Base-by-base conservation (phyloP, 2,888 invertebrate genomes). In the Nemapogon koenigi region DNA sequence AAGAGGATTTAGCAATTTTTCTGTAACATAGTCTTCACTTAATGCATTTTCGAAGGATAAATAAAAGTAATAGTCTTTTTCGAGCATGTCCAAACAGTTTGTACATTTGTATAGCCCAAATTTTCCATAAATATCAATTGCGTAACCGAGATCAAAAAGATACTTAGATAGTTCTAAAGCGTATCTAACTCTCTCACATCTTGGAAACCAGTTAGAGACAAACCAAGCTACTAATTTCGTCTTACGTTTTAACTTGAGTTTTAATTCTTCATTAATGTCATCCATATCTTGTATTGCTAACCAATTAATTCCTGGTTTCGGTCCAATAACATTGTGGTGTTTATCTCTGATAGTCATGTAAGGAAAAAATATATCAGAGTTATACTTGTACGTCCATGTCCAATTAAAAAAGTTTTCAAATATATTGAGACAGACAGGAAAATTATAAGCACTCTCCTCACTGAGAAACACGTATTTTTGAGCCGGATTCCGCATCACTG, bases 331-430 rank as follows among this genome's bases (percentile, higher is more conserved):
- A 13, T 51, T 50, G 3, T 55, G 50, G 17, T 49, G 50, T 2
- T 46, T 40, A 43, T 72, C 61, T 44, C 45, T 52, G 8, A 73
- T 45, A 2, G 47, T 46, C 7, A 67, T 47, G 39, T 70, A 69
- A 6, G 57, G 56, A 70, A 70, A 72, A 7, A 58, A 38, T 2
- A 56, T 52, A 43, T 70, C 66, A 2, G 70, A 67, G 43, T 67
- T 52, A 2, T 67, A 42, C 49, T 57, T 63, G 38, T 71, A 71
- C 0, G 71, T 71, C 71, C 70, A 71, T n/a, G 72, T 71, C 70
- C 68, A 70, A 44, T 72, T 73, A 40, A 72, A 72, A 39, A 50
- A 70, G 4, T 48, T 45, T 40, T 72, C 48, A 51, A 61, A 68
- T 3, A 37, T 42, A 1, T 53, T 42, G 22, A 47, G 45, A 33